Conservation (phyloP, 2,888 invertebrate genomes). For the Hymenopus coronatus region DNA sequence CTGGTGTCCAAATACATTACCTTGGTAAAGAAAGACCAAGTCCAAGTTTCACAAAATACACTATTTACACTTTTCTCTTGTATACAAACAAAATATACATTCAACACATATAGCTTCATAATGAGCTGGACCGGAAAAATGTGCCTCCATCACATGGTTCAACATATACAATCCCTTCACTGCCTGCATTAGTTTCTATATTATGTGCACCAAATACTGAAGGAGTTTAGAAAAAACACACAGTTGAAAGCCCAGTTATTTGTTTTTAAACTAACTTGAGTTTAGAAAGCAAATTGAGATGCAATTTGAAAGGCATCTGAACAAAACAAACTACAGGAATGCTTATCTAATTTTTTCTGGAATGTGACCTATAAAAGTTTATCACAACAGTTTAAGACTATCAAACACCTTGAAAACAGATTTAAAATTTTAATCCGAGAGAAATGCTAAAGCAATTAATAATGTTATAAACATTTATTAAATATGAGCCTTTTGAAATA, state of each 20-base stretch:
- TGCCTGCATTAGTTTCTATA: not conserved
- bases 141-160: not conserved
- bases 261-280: not conserved
- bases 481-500: not conserved
- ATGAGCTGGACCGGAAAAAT: not conserved
- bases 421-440: not conserved
- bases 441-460: not conserved
- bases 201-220: not conserved
- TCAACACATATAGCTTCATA: not conserved
- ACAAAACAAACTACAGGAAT: not conserved
- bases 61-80: slow-evolving; percentile 12
- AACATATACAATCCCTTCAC: not conserved
- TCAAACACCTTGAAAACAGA: not conserved
- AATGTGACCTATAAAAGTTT: not conserved
- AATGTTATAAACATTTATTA: not conserved
- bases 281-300: not conserved
- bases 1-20: not conserved
- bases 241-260: not conserved
- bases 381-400: not conserved
- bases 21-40: not conserved
- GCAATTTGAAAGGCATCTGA: not conserved
- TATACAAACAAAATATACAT: slow-evolving; percentile 9
- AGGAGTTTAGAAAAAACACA: not conserved
- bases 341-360: not conserved
- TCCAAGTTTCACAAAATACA: slow-evolving; percentile 13